A percentile compares a stretch with the other conserved stretches of the same genome.
These are phyloP conservation scores for Tuberolachnus salignus DNA, from an alignment of 2,888 invertebrate species.

Conservation along the genomic window DNA sequence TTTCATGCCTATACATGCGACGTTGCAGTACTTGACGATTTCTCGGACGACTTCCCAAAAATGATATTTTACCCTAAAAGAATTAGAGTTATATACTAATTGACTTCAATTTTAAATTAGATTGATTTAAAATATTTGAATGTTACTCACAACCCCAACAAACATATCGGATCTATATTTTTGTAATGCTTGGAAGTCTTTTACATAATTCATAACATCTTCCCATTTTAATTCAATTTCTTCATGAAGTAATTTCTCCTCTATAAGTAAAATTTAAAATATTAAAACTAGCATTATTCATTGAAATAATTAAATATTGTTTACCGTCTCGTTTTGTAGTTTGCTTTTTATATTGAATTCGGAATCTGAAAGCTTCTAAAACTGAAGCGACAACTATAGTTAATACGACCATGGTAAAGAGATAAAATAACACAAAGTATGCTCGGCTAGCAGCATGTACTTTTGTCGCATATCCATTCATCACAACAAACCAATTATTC, in stretches of 20 bases:
- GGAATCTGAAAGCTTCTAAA: constrained; percentile 83
- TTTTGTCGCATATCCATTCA: constrained; percentile 82
- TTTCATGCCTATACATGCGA: constrained; percentile 77
- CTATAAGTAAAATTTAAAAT: constrained; percentile 63
- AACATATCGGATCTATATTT: constrained; percentile 65
- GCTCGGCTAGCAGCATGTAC: constrained; percentile 75
- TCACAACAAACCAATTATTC: constrained; percentile 91
- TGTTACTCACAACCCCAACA: constrained; percentile 61
- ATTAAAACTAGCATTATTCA: not conserved
- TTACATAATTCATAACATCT: constrained; percentile 68
- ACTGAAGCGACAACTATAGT: constrained; percentile 89
- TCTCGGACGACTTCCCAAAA: constrained; percentile 75
- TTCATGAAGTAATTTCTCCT: constrained; percentile 78
- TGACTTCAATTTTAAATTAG: not conserved
- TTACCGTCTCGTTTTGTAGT: constrained; percentile 78
- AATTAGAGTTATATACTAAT: not conserved
- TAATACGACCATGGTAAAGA: constrained; percentile 88
- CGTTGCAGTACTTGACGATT: constrained; percentile 78
- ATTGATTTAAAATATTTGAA: not conserved
- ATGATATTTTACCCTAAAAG: constrained; percentile 68
- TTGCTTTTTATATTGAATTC: constrained; percentile 84
- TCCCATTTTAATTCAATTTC: constrained; percentile 76
- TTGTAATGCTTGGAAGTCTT: constrained; percentile 66
- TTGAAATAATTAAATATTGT: not conserved
- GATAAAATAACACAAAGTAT: constrained; percentile 88